Base-by-base conservation (phyloP, 2,888 invertebrate genomes). In the Spialia ferax region DNA sequence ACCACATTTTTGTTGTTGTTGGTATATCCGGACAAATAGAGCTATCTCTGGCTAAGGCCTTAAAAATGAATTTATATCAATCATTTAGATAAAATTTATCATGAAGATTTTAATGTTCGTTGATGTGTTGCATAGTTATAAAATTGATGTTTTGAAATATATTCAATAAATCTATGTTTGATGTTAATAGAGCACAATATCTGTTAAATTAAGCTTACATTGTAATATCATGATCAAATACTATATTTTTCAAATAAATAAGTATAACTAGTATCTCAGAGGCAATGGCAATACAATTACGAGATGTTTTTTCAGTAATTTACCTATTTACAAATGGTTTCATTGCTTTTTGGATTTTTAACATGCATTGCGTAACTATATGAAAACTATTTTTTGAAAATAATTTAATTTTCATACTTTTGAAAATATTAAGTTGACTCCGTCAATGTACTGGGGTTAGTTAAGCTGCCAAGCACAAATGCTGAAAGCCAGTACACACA, bases 51-150 rank as follows among this genome's bases (percentile, higher is more conserved):
- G 38, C 29, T 13, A 38, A 13, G 63, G 38, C 63, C 23, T 26
- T 15, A 38, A 23, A 54, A 22, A 61, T 50, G 35, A 52, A 55
- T 61, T 55, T 60, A 22, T 61, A 61, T 15, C 60, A 32, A 45
- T 67, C 32, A 55, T 66, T 55, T 55, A 55, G 32, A 45, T 66
- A 57, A 64, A 61, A 48, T 32, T 45, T 56, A 67, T 61, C 55
- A 35, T 67, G 29, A 67, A 61, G 15, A 66, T 66, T 66, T 66
- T 61, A 61, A 67, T 61, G 61, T 67, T 59, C 48, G 61, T 67
- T 67, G 55, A 61, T 61, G 67, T 67, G 61, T 67, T 67, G 48
- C 67, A 56, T 67, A 61, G 67, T 67, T 67, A 67, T 55, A 61
- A 61, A n/a, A 67, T 67, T 15, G 55, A 61, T 67, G 67, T 67